Percentiles rank a stretch among this genome's conserved stretches.
phyloP scores from a whole-genome alignment of 1,140 invertebrate species.

The Drosophila simulans region DNA sequence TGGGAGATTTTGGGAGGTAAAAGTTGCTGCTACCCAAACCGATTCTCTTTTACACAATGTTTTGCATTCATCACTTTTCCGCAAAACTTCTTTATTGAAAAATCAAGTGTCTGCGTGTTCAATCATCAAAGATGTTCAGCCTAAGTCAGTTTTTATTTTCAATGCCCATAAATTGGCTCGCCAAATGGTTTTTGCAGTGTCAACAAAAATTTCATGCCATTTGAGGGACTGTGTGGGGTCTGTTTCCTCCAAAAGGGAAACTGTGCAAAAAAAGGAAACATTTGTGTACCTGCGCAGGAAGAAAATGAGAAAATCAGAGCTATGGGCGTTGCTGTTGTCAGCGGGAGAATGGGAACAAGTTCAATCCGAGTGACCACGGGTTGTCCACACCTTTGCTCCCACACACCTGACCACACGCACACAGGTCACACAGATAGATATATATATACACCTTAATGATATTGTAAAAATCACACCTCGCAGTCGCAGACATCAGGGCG shows the following conservation, averaged over 20 bases:
- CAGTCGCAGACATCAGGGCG: conserved; percentile 64
- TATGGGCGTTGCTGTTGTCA: conserved; percentile 77
- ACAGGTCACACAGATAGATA: conserved; percentile 1
- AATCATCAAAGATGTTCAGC: conserved; percentile 9
- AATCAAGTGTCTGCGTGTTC: conserved; percentile 1
- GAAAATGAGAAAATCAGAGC: conserved; percentile 43
- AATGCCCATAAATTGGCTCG: conserved; percentile 33
- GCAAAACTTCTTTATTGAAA: conserved; percentile 11
- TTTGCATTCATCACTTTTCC: conserved; percentile 19
- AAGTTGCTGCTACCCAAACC: not conserved
- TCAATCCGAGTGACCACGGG: conserved; percentile 65
- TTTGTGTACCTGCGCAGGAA: conserved; percentile 22
- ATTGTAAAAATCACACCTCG: conserved; percentile 82
- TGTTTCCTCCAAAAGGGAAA: conserved; percentile 7
- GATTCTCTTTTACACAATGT: conserved; percentile 2
- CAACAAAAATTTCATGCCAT: conserved; percentile 76
- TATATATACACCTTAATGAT: conserved; percentile 61
- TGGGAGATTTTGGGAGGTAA: conserved; percentile 19
- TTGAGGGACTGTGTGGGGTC: conserved; percentile 65
- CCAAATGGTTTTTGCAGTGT: conserved; percentile 70
- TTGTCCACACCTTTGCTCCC: conserved; percentile 78
- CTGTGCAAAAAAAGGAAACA: conserved; percentile 14
- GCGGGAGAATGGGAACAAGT: conserved; percentile 53
- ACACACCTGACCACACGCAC: conserved; percentile 69
- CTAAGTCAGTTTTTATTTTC: not conserved